Conservation (phyloP, 2,113 vertebrate genomes). For the Lepisosteus osseus region DNA sequence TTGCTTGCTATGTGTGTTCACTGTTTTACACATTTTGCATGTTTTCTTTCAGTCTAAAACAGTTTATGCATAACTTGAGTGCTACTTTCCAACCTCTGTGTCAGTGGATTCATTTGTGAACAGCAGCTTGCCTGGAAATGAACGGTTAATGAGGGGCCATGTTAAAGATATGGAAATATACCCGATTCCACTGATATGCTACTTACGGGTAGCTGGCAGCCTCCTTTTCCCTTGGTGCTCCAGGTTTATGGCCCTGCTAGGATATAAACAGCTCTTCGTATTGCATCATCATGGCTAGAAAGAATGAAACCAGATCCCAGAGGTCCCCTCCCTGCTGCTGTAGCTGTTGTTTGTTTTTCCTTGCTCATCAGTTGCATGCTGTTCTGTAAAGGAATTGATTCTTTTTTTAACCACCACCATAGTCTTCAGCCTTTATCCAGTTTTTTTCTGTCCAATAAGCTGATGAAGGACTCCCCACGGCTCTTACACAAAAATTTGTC, state of each 20-base stretch:
- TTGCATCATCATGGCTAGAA: neutral
- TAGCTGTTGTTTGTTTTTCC: neutral
- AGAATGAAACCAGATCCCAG: conserved; percentile 1
- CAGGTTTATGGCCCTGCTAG: neutral
- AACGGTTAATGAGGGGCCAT: neutral
- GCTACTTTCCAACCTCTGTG: neutral
- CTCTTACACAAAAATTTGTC: no score
- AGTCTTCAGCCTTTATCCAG: no score
- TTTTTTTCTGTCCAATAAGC: no score
- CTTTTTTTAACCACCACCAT: no score
- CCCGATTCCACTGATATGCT: no score
- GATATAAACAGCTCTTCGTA: neutral
- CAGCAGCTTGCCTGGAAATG: neutral
- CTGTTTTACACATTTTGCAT: no score
- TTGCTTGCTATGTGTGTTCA: no score
- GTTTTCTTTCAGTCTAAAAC: no score
- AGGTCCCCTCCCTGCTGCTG: neutral
- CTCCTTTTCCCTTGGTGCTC: neutral
- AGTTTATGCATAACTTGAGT: neutral
- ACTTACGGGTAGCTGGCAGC: no score
- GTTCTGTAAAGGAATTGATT: neutral
- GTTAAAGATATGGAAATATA: neutral
- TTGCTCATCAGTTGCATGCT: neutral
- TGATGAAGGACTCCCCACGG: no score
- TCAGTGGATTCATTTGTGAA: neutral